Conservation (phyloP, 2,888 invertebrate genomes). For the Euclidia mi region DNA sequence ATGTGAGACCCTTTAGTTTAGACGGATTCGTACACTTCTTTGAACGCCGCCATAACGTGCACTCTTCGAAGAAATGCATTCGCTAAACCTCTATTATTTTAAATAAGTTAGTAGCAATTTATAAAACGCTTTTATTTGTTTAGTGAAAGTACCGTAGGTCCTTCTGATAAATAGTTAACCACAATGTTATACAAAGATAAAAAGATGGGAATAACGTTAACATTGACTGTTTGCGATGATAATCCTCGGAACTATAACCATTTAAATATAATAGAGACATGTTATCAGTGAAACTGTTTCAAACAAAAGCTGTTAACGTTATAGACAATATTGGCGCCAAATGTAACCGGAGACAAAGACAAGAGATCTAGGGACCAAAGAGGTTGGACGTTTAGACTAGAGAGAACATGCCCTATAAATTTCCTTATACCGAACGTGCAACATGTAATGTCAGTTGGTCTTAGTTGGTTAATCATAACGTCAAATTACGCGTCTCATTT, state of each 20-base stretch:
- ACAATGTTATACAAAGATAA: neutral
- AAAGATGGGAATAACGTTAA: constrained; percentile 14
- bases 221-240: constrained; percentile 51
- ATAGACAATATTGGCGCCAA: constrained; percentile 35
- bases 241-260: constrained; percentile 18
- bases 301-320: constrained; percentile 25
- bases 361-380: too few species aligned
- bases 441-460: too few species aligned
- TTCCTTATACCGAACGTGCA: too few species aligned
- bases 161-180: constrained; percentile 64
- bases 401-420: too few species aligned
- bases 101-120: constrained; percentile 22
- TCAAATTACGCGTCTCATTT: too few species aligned
- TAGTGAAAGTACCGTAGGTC: constrained; percentile 65
- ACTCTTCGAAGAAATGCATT: constrained; percentile 26
- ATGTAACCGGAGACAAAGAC: constrained; percentile 21
- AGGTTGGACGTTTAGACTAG: too few species aligned
- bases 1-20: constrained; percentile 68
- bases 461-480: too few species aligned
- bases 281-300: constrained; percentile 41
- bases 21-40: constrained; percentile 50
- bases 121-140: constrained; percentile 41
- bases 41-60: constrained; percentile 25
- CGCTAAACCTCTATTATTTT: constrained; percentile 25
- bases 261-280: constrained; percentile 11